phyloP scores from a whole-genome alignment of 2,113 vertebrate species.

The Tinamus guttatus region DNA sequence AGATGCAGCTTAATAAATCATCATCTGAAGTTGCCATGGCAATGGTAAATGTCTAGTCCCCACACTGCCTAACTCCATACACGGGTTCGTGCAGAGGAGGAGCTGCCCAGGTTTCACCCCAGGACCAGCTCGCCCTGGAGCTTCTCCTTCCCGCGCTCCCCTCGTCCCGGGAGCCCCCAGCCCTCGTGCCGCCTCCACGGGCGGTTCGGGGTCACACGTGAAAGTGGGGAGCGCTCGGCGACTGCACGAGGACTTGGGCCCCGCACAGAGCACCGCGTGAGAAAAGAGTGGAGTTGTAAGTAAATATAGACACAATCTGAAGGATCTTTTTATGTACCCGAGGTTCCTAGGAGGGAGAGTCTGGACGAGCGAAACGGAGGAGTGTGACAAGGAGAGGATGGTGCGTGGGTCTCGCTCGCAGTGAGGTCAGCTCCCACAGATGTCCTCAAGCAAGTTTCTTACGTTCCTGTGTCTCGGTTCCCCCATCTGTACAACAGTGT shows the following conservation, averaged over 20 bases:
- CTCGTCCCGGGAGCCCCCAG: background rate
- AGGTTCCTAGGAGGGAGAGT: conserved; percentile 1
- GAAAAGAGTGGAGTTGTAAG: conserved; percentile 25
- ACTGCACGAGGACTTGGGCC: conserved; percentile 56
- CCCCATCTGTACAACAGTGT: conserved; percentile 63
- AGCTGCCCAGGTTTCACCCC: conserved; percentile 29
- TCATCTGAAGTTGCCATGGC: conserved; percentile 81
- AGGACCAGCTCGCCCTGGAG: background rate
- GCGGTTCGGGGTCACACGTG: too few relatives aligned
- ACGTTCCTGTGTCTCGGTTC: background rate
- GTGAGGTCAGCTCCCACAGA: conserved; percentile 66
- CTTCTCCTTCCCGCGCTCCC: background rate
- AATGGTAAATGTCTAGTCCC: conserved; percentile 81
- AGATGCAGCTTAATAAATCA: conserved; percentile 88
- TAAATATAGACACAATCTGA: conserved; percentile 63
- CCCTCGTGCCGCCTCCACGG: conserved; percentile 12
- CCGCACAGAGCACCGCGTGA: conserved; percentile 29
- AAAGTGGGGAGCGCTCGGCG: conserved; percentile 26
- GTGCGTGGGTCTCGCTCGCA: conserved; percentile 61
- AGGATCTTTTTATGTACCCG: conserved; percentile 41
- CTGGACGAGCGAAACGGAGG: conserved; percentile 19
- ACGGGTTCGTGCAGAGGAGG: conserved; percentile 72
- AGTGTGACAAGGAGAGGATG: conserved; percentile 59
- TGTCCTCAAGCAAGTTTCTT: conserved; percentile 63
- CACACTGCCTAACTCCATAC: conserved; percentile 83